Evolutionary conservation across 2,797 vertebrate species (phyloP).

Genomic region (Prionace glauca): DNA sequence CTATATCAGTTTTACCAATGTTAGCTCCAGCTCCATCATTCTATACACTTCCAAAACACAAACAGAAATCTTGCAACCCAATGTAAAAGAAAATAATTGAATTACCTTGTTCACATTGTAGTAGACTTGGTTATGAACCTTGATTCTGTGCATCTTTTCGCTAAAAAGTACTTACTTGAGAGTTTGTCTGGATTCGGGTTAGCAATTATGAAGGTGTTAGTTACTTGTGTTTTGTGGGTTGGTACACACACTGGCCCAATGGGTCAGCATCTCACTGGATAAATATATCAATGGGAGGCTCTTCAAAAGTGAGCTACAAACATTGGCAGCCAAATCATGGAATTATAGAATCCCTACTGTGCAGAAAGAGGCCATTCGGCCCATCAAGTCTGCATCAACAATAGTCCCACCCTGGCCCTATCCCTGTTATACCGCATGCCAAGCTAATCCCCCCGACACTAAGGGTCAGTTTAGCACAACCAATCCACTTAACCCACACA

Average conservation of each 20-base stretch:
- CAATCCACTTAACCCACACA: too few relatives aligned
- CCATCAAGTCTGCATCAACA: too few relatives aligned
- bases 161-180: neutral
- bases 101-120: neutral
- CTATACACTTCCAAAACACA: neutral
- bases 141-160: neutral
- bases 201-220: neutral
- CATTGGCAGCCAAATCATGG: neutral
- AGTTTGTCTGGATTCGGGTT: neutral
- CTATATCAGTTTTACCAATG: neutral
- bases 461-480: too few relatives aligned
- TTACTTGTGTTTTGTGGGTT: neutral
- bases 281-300: neutral
- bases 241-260: neutral
- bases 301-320: neutral
- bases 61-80: neutral
- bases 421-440: too few relatives aligned
- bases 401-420: too few relatives aligned
- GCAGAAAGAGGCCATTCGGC: too few relatives aligned
- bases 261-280: neutral
- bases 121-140: neutral
- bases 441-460: too few relatives aligned
- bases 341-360: too few relatives aligned
- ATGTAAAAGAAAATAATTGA: neutral
- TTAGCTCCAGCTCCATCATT: neutral